These are phyloP conservation scores for Brachyhypopomus occidentalis DNA, from an alignment of 2,113 vertebrate genomes.

Conservation along the genomic window DNA sequence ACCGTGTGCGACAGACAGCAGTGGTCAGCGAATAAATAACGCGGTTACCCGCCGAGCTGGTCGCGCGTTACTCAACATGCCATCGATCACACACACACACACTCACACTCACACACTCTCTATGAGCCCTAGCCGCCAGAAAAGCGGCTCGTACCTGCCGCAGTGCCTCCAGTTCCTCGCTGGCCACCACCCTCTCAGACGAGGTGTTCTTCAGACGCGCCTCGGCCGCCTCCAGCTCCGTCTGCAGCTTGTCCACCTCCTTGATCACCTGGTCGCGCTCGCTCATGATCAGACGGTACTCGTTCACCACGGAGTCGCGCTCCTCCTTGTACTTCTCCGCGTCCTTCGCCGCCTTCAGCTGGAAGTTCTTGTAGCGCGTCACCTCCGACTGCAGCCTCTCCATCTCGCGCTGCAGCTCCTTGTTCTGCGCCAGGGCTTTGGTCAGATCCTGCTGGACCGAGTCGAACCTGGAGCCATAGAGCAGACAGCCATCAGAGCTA, in stretches of 20 bases:
- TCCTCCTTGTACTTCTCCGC: conserved; percentile 97
- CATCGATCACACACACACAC: no score
- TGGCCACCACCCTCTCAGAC: conserved; percentile 91
- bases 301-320: conserved; percentile 94
- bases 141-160: conserved; percentile 80
- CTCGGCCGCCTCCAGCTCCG: conserved; percentile 91
- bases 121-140: background rate
- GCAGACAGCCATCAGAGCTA: background rate
- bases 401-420: conserved; percentile 95
- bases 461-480: conserved; percentile 81
- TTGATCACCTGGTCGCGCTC: conserved; percentile 99
- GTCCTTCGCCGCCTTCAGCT: conserved; percentile 90
- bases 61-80: no score
- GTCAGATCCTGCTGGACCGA: conserved; percentile 91
- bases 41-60: no score
- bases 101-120: background rate
- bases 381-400: conserved; percentile 94
- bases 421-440: conserved; percentile 90
- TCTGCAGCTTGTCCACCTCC: conserved; percentile 96
- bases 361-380: conserved; percentile 90
- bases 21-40: background rate
- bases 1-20: conserved; percentile 31
- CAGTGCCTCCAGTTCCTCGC: conserved; percentile 92
- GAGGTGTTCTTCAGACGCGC: conserved; percentile 94
- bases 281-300: conserved; percentile 98